Evolutionary conservation across 2,113 vertebrate species (phyloP), one percentile per base, ranked within the genome.

Genomic region (Alaudala cheleensis): DNA sequence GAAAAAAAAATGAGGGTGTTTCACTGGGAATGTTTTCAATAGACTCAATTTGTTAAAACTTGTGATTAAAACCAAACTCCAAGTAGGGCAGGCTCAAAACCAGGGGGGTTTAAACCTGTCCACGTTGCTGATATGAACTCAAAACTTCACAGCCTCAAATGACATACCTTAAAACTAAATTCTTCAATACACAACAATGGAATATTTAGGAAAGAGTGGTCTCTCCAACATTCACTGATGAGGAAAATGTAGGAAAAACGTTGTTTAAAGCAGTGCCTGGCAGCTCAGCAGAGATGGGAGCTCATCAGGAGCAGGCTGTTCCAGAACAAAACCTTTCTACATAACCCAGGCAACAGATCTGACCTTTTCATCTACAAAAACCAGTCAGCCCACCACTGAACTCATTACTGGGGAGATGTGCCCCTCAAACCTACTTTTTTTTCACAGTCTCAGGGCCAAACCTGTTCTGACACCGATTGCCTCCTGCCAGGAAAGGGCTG

Each of bases 61-160:
- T 44, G 47, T n/a, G 87, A 90, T 92, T 94, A 88, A 95, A 95
- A 92, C 22, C 90, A 81, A 96, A 78, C 34, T 83, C 67, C 51
- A 72, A 88, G 45, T 42, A 72, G n/a, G 56, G 51, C 56, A 86
- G 56, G 47, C 66, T 76, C 53, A 72, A 83, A 90, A 69, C 6
- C 47, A 29, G 34, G 5, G 21, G 25, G 4, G 3, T 21, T 85
- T 51, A 66, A 51, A 77, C 77, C 23, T 42, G 45, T 23, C 34
- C 56, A 67, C 47, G 16, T 10, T 62, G 45, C 58, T 85, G 49
- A 71, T 57, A 51, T 17, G 39, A 72, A 73, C n/a, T 88, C 19
- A 56, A 34, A 85, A 77, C 45, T 58, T 80, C 22, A 26, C 34
- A 87, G 45, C 23, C 34, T 66, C 33, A 62, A 80, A 88, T 23